A percentile compares a stretch with the other conserved stretches of the same genome.
These are phyloP conservation scores for Biston betularia DNA, from an alignment of 2,888 invertebrate species.

Conservation along the genomic window DNA sequence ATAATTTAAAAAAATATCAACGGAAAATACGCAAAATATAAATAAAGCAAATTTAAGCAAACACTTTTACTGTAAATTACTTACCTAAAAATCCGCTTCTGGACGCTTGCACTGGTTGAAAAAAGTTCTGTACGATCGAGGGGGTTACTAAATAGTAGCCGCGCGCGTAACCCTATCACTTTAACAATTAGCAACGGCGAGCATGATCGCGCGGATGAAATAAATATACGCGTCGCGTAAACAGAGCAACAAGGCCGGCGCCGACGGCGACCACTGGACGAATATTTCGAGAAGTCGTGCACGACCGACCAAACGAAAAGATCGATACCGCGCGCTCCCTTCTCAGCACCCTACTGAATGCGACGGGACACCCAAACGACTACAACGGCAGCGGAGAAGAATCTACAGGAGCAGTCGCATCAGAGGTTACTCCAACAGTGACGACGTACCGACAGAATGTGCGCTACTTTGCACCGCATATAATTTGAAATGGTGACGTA, in stretches of 20 bases:
- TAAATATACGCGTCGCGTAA: conserved; percentile 74
- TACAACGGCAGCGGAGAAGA: conserved; percentile 51
- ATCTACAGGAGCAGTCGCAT: conserved; percentile 56
- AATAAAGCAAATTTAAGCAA: too few species aligned
- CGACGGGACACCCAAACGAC: conserved; percentile 45
- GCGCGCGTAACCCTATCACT: conserved; percentile 65
- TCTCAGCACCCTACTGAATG: conserved; percentile 66
- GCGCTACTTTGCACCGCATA: conserved; percentile 67
- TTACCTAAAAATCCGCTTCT: conserved; percentile 20
- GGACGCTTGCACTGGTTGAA: conserved; percentile 8
- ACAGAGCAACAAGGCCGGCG: conserved; percentile 82
- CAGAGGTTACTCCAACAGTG: conserved; percentile 56
- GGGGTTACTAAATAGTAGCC: conserved; percentile 56
- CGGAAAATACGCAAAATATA: background rate
- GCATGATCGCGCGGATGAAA: conserved; percentile 78
- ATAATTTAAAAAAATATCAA: conserved; percentile 24
- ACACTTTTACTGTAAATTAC: background rate
- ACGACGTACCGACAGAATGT: conserved; percentile 61
- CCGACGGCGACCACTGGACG: conserved; percentile 81
- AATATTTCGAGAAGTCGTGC: conserved; percentile 81
- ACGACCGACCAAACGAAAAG: conserved; percentile 76
- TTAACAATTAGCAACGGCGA: conserved; percentile 75
- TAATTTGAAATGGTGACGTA: conserved; percentile 74
- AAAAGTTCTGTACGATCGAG: conserved; percentile 2
- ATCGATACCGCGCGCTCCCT: conserved; percentile 82